Conservation (phyloP, 2,888 invertebrate genomes). For the Leucophora obtusa region DNA sequence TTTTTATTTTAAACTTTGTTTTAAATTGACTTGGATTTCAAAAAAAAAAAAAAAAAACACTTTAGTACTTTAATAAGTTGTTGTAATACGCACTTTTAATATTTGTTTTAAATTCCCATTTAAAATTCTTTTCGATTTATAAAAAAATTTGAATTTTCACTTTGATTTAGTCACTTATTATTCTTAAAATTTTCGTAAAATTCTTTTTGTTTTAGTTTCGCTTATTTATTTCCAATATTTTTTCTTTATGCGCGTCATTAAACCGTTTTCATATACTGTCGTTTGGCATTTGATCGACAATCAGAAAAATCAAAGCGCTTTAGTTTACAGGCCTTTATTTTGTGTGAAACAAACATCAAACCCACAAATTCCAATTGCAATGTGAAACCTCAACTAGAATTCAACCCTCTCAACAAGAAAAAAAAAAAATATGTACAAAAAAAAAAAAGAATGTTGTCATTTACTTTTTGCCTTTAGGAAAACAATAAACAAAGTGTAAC, state of each 20-base stretch:
- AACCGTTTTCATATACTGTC: conserved; percentile 77
- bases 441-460: conserved; percentile 41
- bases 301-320: conserved; percentile 75
- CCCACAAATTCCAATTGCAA: conserved; percentile 53
- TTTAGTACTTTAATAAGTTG: not conserved
- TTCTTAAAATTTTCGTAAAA: conserved; percentile 23
- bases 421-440: not conserved
- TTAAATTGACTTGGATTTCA: conserved; percentile 22
- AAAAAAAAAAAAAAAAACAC: not conserved
- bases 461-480: conserved; percentile 29
- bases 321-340: conserved; percentile 64
- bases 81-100: not conserved
- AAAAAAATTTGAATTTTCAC: too few species aligned
- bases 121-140: conserved; percentile 9
- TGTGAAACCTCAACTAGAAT: conserved; percentile 64
- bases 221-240: conserved; percentile 5
- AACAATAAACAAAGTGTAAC: conserved; percentile 22
- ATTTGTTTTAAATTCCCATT: not conserved
- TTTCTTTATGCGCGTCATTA: conserved; percentile 57
- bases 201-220: not conserved
- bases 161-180: too few species aligned
- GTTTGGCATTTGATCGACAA: conserved; percentile 77
- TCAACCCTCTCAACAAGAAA: conserved; percentile 65
- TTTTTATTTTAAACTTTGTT: conserved; percentile 11
- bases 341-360: conserved; percentile 20